These are phyloP conservation scores for Leptinotarsa tumamoca DNA, from an alignment of 2,888 invertebrate species.

Conservation along the genomic window DNA sequence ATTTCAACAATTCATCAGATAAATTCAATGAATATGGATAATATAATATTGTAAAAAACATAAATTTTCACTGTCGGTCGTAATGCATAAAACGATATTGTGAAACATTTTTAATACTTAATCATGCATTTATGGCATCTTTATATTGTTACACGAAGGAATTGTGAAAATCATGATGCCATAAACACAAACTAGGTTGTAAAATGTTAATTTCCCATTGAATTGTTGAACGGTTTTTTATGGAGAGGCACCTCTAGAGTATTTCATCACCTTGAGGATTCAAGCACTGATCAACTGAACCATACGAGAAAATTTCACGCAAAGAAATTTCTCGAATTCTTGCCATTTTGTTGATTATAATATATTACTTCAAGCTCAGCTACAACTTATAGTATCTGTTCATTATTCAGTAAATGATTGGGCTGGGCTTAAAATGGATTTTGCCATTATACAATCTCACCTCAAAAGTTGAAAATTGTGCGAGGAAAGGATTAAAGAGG, in stretches of 20 bases:
- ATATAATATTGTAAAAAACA: background rate
- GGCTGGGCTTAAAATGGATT: too few relatives aligned
- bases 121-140: slow-evolving; percentile 24
- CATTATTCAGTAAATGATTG: too few relatives aligned
- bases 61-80: background rate
- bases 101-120: slow-evolving; percentile 23
- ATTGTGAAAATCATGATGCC: slow-evolving; percentile 28
- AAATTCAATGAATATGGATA: slow-evolving; percentile 13
- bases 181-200: slow-evolving; percentile 39
- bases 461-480: too few relatives aligned
- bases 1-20: slow-evolving; percentile 1
- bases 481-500: too few relatives aligned
- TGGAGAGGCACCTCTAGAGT: background rate
- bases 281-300: slow-evolving; percentile 4
- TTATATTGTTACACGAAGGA: slow-evolving; percentile 23
- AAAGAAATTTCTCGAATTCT: too few relatives aligned
- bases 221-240: slow-evolving; percentile 30
- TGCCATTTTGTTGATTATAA: too few relatives aligned
- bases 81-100: slow-evolving; percentile 4
- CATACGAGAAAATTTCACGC: too few relatives aligned
- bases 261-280: slow-evolving; percentile 19
- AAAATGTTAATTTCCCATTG: slow-evolving; percentile 39
- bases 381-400: too few relatives aligned
- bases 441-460: too few relatives aligned
- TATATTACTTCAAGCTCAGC: too few relatives aligned